Base-by-base conservation (phyloP, 2,797 vertebrate genomes). In the Melanotaenia pygmaea region DNA sequence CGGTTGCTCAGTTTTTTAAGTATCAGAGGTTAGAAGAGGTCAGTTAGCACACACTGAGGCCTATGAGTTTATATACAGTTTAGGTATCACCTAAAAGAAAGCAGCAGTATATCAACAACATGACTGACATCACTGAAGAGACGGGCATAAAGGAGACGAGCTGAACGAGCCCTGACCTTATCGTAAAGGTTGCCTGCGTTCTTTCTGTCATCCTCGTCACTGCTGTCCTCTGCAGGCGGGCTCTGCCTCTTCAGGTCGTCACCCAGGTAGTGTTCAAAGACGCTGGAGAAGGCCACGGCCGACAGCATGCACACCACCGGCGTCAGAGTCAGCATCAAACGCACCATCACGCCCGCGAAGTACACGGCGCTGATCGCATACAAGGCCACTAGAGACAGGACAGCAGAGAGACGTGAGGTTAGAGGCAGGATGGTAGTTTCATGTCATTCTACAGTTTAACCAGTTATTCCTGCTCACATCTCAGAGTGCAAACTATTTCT, bases 251-350 rank as follows among this genome's bases (percentile, higher is more conserved):
- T 98, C 51, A 96, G 95, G 87, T 99, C 98, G 59, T 99, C 98
- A 22, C 98, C 98, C 93, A 99, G 95, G 88, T 99, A 99, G 82
- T 98, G 97, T 87, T 99, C 97, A 85, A 99, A 99, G 67, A 99
- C 97, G 59, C 96, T 98, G 86, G 98, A 99, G 95, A 99, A 99
- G 30, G 98, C 98, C 85, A 99, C 97, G 8, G 98, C 98, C 30
- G 98, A 98, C 63, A 99, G 96, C 97, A 99, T 99, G 91, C 98
- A 99, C 87, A 99, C 98, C 77, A 99, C 97, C 1, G 98, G 98
- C 24, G 98, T 99, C 89, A 99, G 90, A 0, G 98, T 99, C 86
- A 99, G 90, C 98, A 99, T 99, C 81, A 99, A 94, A 3, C 98
- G 96, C 83, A 99, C 97, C 98, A 99, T 99, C 91, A 99, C 97